phyloP scores from a whole-genome alignment of 2,888 invertebrate genomes.

The Pristionchus exspectatus region DNA sequence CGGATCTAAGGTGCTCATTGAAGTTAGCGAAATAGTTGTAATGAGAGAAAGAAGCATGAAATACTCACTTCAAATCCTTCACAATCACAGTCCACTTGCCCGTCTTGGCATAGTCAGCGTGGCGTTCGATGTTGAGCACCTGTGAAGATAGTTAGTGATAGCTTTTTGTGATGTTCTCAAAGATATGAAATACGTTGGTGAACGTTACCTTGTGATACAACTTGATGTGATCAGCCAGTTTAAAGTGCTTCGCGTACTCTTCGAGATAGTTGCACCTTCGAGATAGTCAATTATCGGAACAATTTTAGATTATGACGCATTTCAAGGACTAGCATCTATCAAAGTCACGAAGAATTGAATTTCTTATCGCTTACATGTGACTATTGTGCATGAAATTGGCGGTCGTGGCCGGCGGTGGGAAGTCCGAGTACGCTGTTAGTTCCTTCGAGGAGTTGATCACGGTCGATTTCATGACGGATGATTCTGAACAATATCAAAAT shows the following conservation, averaged over 20 bases:
- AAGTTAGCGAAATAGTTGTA: background rate
- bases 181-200: too few species aligned
- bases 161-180: too few species aligned
- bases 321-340: too few species aligned
- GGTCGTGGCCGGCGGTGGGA: conserved; percentile 80
- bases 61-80: background rate
- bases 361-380: too few species aligned
- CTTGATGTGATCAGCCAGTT: conserved; percentile 68
- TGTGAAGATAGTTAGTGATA: too few species aligned
- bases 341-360: too few species aligned
- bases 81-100: conserved; percentile 18
- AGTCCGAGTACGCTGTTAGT: conserved; percentile 79
- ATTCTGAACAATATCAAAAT: too few species aligned
- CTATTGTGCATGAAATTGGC: conserved; percentile 80
- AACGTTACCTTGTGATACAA: conserved; percentile 59
- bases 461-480: conserved; percentile 78
- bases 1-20: background rate
- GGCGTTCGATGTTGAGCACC: background rate
- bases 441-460: conserved; percentile 80
- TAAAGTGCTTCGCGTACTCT: conserved; percentile 72
- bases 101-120: background rate
- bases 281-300: too few species aligned
- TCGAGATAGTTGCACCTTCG: conserved; percentile 64
- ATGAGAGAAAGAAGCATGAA: background rate
- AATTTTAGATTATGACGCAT: too few species aligned